These are phyloP conservation scores for Drosophila tsacasi DNA, from an alignment of 1,140 invertebrate genomes.

Conservation along the genomic window DNA sequence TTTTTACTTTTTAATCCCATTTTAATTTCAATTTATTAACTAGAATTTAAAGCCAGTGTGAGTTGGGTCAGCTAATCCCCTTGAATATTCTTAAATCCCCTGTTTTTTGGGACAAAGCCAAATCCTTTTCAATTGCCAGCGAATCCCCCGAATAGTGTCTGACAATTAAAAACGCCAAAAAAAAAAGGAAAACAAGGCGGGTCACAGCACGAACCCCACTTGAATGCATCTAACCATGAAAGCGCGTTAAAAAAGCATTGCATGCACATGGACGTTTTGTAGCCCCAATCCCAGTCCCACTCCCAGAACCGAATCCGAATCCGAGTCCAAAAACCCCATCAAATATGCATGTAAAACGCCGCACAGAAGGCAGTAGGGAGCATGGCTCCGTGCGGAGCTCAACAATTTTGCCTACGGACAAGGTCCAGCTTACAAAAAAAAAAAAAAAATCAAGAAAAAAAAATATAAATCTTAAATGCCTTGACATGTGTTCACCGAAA, in stretches of 20 bases:
- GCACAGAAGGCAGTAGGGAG: constrained; percentile 28
- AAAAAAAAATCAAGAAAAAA: constrained; percentile 26
- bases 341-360: constrained; percentile 58
- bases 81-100: constrained; percentile 44
- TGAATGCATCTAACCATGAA: constrained; percentile 74
- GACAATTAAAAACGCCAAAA: constrained; percentile 63
- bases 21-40: not conserved
- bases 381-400: constrained; percentile 15
- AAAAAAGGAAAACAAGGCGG: constrained; percentile 4
- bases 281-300: not conserved
- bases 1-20: not conserved
- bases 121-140: constrained; percentile 66
- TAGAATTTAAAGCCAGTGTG: constrained; percentile 7
- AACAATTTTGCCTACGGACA: constrained; percentile 38
- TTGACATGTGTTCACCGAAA: constrained; percentile 74
- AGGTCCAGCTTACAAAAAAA: constrained; percentile 2
- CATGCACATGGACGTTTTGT: constrained; percentile 44
- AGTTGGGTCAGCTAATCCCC: constrained; percentile 23
- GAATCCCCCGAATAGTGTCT: constrained; percentile 26
- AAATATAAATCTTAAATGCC: constrained; percentile 74
- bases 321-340: constrained; percentile 25
- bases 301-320: not conserved
- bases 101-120: constrained; percentile 38
- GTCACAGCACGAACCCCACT: constrained; percentile 17
- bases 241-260: constrained; percentile 65